Percentiles rank a stretch among this genome's conserved stretches.
phyloP scores from a whole-genome alignment of 1,140 invertebrate species.

The Leptopilina boulardi region DNA sequence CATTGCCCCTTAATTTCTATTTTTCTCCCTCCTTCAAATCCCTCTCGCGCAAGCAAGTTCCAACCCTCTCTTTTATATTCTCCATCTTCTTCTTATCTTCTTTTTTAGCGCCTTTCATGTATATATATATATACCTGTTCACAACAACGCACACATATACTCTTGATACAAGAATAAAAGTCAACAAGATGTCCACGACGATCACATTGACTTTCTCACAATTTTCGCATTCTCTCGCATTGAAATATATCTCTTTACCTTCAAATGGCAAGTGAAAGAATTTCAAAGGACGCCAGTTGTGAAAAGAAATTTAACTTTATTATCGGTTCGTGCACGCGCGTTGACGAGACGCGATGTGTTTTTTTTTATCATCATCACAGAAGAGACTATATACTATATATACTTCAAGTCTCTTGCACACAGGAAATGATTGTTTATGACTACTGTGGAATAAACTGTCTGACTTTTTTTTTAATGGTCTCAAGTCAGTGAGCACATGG shows the following conservation, averaged over 20 bases:
- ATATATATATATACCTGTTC: background rate
- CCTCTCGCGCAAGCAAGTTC: constrained; percentile 25
- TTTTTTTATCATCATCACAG: background rate
- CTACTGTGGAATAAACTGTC: constrained; percentile 11
- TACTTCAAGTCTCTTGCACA: background rate
- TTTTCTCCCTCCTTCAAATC: constrained; percentile 63
- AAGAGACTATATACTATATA: background rate
- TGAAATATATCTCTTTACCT: constrained; percentile 13
- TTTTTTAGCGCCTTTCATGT: background rate
- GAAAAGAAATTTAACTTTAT: constrained; percentile 26
- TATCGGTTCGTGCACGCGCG: constrained; percentile 28
- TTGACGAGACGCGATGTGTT: constrained; percentile 12
- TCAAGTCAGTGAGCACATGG: constrained; percentile 5
- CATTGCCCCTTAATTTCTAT: constrained; percentile 72
- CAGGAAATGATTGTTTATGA: constrained; percentile 31
- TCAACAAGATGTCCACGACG: constrained; percentile 9
- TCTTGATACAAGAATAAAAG: constrained; percentile 6
- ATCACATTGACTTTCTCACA: constrained; percentile 33
- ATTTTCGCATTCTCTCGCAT: constrained; percentile 18
- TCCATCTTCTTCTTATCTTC: constrained; percentile 35
- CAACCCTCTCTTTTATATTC: constrained; percentile 38
- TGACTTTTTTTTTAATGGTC: constrained; percentile 19
- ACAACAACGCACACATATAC: background rate
- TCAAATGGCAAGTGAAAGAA: constrained; percentile 26
- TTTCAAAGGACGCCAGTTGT: background rate